Evolutionary conservation across 2,888 invertebrate species (phyloP).

Genomic region (Acronicta aceris): DNA sequence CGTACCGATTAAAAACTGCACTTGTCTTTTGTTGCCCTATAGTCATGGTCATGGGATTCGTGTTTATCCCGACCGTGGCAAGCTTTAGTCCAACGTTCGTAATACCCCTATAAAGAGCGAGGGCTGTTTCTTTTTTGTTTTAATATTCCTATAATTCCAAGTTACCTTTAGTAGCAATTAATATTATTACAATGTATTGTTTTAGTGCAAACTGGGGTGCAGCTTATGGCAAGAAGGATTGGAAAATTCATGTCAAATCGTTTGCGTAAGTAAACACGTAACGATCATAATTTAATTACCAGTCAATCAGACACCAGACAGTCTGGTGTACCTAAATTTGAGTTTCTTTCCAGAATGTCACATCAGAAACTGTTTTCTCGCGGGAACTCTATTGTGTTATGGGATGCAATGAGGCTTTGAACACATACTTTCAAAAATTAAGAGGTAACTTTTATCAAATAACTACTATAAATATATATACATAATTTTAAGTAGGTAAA

Average conservation of each 20-base stretch:
- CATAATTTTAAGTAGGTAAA: no score
- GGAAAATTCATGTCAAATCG: conserved; percentile 93
- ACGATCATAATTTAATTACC: conserved; percentile 8
- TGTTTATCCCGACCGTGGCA: no score
- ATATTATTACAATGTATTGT: conserved; percentile 66
- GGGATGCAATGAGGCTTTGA: conserved; percentile 95
- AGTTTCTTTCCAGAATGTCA: conserved; percentile 90
- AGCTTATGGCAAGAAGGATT: conserved; percentile 93
- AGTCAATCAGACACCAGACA: not conserved
- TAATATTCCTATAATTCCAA: no score
- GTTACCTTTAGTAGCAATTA: not conserved
- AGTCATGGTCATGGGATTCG: no score
- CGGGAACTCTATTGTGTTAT: conserved; percentile 93
- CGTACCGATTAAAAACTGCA: no score
- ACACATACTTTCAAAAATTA: conserved; percentile 92
- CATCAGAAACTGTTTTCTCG: conserved; percentile 91
- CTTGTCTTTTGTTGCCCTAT: no score
- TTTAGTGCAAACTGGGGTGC: conserved; percentile 95
- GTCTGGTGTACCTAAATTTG: conserved; percentile 1
- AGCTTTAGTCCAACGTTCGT: no score
- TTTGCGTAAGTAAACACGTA: conserved; percentile 92
- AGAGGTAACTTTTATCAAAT: conserved; percentile 85
- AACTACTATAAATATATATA: no score
- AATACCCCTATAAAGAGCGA: no score
- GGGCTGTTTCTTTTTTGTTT: no score